These are phyloP conservation scores for Periophthalmus magnuspinnatus DNA, from an alignment of 2,797 vertebrate species.

Conservation along the genomic window DNA sequence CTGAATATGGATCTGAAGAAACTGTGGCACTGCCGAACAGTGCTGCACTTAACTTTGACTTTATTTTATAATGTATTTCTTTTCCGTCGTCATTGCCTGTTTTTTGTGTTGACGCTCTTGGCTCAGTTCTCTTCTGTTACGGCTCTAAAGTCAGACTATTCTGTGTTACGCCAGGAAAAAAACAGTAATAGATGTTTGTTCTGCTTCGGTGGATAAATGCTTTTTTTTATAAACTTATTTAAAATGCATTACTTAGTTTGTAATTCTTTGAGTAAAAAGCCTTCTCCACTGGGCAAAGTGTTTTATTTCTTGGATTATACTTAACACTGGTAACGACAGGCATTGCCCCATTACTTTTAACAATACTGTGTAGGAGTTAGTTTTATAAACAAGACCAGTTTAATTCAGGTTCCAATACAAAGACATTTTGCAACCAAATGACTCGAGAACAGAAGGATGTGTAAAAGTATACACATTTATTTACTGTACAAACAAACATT, in stretches of 20 bases:
- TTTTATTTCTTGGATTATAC: constrained; percentile 5
- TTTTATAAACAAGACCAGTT: neutral
- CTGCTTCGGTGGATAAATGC: constrained; percentile 81
- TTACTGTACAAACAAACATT: constrained; percentile 7
- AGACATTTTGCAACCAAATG: neutral
- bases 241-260: constrained; percentile 71
- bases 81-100: constrained; percentile 80
- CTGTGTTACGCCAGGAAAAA: constrained; percentile 74
- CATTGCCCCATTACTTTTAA: neutral
- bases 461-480: constrained; percentile 17
- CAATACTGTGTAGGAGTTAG: neutral
- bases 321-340: neutral
- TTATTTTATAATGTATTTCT: constrained; percentile 34
- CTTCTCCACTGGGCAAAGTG: constrained; percentile 23
- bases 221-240: constrained; percentile 81
- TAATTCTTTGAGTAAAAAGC: constrained; percentile 55
- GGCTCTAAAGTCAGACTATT: constrained; percentile 72
- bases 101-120: constrained; percentile 84
- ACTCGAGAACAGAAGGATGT: constrained; percentile 19
- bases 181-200: constrained; percentile 78
- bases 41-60: constrained; percentile 84
- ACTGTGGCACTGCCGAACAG: constrained; percentile 82
- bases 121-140: constrained; percentile 79
- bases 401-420: neutral
- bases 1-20: constrained; percentile 78